Conservation (phyloP, 2,888 invertebrate species). For the Lucinisca nassula region DNA sequence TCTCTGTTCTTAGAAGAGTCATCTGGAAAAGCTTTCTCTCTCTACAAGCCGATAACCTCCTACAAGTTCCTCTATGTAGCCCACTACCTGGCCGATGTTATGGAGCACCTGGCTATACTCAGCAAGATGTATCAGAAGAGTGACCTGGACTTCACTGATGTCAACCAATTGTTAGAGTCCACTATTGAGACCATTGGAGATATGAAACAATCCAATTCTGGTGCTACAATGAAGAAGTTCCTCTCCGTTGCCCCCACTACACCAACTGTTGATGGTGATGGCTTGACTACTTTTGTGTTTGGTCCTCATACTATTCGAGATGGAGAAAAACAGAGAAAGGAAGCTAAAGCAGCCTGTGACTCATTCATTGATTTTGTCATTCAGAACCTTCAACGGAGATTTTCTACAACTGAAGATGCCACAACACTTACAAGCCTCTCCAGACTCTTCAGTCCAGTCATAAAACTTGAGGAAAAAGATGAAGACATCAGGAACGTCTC, state of each 20-base stretch:
- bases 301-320: conserved; percentile 53
- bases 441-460: conserved; percentile 5
- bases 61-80: conserved; percentile 63
- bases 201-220: conserved; percentile 19
- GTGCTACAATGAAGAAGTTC: conserved; percentile 23
- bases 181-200: conserved; percentile 24
- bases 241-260: neutral
- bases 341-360: conserved; percentile 24
- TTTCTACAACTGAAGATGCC: conserved; percentile 40
- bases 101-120: conserved; percentile 55
- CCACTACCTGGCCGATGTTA: conserved; percentile 59
- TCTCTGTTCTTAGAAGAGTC: conserved; percentile 50
- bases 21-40: conserved; percentile 40
- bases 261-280: conserved; percentile 31
- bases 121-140: conserved; percentile 32
- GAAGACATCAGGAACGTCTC: neutral
- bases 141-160: conserved; percentile 37
- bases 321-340: conserved; percentile 37
- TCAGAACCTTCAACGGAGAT: conserved; percentile 26
- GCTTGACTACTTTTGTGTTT: conserved; percentile 42
- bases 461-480: neutral
- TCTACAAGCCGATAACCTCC: conserved; percentile 47
- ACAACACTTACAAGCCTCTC: conserved; percentile 16
- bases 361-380: conserved; percentile 24
- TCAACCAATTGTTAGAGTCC: conserved; percentile 43